Percentiles rank a stretch among this genome's conserved stretches.
phyloP scores from a whole-genome alignment of 2,888 invertebrate genomes.

The Stratiomys singularior region DNA sequence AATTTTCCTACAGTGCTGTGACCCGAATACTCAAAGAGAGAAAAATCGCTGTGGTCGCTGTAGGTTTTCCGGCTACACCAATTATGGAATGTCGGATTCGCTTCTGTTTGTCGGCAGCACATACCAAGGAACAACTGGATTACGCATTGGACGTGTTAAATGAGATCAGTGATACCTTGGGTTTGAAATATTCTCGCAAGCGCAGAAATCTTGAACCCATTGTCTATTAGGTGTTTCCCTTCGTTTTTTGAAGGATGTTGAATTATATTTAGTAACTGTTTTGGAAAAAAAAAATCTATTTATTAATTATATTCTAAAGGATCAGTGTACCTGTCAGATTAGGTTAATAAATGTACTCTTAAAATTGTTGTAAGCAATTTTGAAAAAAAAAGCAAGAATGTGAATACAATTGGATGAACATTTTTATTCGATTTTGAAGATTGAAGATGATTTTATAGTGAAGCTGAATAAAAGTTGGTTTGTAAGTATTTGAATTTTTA shows the following conservation, averaged over 20 bases:
- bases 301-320: slow-evolving; percentile 8
- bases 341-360: neutral
- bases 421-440: too few relatives aligned
- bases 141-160: slow-evolving; percentile 77
- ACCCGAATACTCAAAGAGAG: slow-evolving; percentile 83
- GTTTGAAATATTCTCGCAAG: slow-evolving; percentile 81
- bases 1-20: slow-evolving; percentile 71
- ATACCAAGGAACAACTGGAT: slow-evolving; percentile 94
- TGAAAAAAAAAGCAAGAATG: too few relatives aligned
- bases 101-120: slow-evolving; percentile 95
- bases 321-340: neutral
- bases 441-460: too few relatives aligned
- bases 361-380: neutral
- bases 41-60: slow-evolving; percentile 94
- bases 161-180: slow-evolving; percentile 77
- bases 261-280: neutral
- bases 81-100: slow-evolving; percentile 91
- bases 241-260: neutral
- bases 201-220: slow-evolving; percentile 69
- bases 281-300: neutral
- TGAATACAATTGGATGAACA: too few relatives aligned
- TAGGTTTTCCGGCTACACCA: slow-evolving; percentile 97
- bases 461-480: too few relatives aligned
- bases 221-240: slow-evolving; percentile 65
- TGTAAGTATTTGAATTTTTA: too few relatives aligned